A percentile compares a stretch with the other conserved stretches of the same genome.
Conservation (phyloP, 2,113 vertebrate species). For the Ceyx melanurus region DNA sequence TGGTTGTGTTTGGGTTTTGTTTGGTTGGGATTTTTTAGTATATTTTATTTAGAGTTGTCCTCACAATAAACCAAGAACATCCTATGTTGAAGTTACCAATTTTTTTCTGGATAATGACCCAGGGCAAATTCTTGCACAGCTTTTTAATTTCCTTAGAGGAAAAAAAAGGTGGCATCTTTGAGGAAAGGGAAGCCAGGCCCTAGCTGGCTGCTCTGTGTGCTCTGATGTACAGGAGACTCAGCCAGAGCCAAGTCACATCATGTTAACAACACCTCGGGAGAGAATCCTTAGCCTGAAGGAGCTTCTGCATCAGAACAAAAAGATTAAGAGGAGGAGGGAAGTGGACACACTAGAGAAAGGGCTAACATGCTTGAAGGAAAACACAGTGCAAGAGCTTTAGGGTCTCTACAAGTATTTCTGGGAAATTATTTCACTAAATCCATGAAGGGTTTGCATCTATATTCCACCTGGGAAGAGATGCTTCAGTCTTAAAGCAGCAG, state of each 20-base stretch:
- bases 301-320: background rate
- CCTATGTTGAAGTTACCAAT: constrained; percentile 77
- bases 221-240: background rate
- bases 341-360: background rate
- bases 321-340: background rate
- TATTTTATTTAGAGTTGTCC: constrained; percentile 77
- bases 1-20: constrained; percentile 6
- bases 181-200: background rate
- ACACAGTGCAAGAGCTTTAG: background rate
- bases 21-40: constrained; percentile 63
- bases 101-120: constrained; percentile 69
- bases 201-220: background rate
- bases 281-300: background rate
- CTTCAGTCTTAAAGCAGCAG: background rate
- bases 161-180: background rate
- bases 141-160: constrained; percentile 55
- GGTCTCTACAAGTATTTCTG: background rate
- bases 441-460: background rate
- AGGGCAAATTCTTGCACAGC: constrained; percentile 71
- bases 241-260: background rate
- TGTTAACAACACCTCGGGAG: background rate
- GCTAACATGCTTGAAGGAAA: background rate
- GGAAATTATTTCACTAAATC: background rate
- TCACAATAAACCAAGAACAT: constrained; percentile 69
- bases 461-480: background rate